Conservation (phyloP, 1,140 invertebrate species). For the Hypothenemus hampei region DNA sequence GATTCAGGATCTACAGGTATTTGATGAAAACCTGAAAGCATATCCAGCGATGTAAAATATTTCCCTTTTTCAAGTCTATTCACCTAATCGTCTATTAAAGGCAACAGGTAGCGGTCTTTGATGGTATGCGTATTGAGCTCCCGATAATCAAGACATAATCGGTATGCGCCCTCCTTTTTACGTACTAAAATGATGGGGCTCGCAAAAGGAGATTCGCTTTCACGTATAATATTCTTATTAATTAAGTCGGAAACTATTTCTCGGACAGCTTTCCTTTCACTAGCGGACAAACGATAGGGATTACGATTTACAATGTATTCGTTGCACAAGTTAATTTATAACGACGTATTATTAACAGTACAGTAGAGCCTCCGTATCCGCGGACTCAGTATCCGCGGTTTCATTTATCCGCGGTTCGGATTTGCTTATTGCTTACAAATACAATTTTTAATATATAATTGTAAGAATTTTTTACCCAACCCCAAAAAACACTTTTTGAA, state of each 20-base stretch:
- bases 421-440: slow-evolving; percentile 3
- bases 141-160: slow-evolving; percentile 40
- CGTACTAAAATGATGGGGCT: slow-evolving; percentile 40
- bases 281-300: slow-evolving; percentile 17
- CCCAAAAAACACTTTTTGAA: too few relatives aligned
- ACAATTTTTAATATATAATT: too few relatives aligned
- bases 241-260: slow-evolving; percentile 30
- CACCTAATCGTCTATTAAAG: slow-evolving; percentile 43
- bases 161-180: slow-evolving; percentile 33
- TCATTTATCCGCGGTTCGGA: background rate
- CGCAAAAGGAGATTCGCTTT: slow-evolving; percentile 42
- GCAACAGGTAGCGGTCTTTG: slow-evolving; percentile 35
- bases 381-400: too few relatives aligned
- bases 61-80: slow-evolving; percentile 28
- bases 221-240: slow-evolving; percentile 39
- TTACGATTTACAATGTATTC: slow-evolving; percentile 2
- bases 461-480: too few relatives aligned
- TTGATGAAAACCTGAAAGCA: slow-evolving; percentile 35
- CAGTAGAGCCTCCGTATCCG: too few relatives aligned
- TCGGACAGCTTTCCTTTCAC: slow-evolving; percentile 7
- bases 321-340: slow-evolving; percentile 1
- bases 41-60: slow-evolving; percentile 36
- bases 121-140: slow-evolving; percentile 36
- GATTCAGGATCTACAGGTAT: slow-evolving; percentile 37
- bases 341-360: slow-evolving; percentile 9